A percentile compares a stretch with the other conserved stretches of the same genome.
Evolutionary conservation across 2,888 invertebrate genomes (phyloP).

Genomic region (Sinopyrophorus schimmeli): DNA sequence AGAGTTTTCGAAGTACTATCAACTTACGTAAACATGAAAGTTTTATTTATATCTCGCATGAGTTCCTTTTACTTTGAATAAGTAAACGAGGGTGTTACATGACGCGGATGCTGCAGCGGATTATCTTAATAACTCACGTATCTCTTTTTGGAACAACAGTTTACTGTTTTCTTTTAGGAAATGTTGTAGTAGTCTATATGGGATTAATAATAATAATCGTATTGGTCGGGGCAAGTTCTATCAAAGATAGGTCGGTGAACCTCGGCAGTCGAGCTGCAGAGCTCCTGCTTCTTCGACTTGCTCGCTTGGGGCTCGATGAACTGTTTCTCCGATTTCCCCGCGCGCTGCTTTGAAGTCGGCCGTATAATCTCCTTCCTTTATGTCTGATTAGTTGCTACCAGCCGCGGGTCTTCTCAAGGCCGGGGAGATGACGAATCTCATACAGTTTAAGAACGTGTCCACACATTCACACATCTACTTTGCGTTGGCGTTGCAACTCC

Average conservation of each 20-base stretch:
- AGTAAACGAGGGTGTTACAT: slow-evolving; percentile 12
- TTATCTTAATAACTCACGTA: slow-evolving; percentile 2
- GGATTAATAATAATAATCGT: slow-evolving; percentile 21
- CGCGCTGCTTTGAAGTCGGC: background rate
- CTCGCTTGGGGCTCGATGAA: no score
- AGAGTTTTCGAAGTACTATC: slow-evolving; percentile 15
- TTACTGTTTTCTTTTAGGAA: slow-evolving; percentile 30
- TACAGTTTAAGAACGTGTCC: slow-evolving; percentile 4
- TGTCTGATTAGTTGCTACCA: slow-evolving; percentile 8
- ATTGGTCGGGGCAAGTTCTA: slow-evolving; percentile 33
- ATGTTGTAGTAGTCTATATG: slow-evolving; percentile 32
- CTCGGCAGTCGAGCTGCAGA: slow-evolving; percentile 7
- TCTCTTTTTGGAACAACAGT: slow-evolving; percentile 7
- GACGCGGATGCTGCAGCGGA: slow-evolving; percentile 17
- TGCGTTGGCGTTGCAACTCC: no score
- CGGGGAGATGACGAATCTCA: slow-evolving; percentile 16
- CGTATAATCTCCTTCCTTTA: slow-evolving; percentile 9
- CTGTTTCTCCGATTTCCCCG: background rate
- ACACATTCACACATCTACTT: no score
- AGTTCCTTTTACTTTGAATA: slow-evolving; percentile 5
- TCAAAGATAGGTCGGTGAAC: slow-evolving; percentile 34
- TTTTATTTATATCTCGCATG: slow-evolving; percentile 15
- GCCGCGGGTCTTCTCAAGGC: slow-evolving; percentile 8
- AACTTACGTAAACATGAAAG: slow-evolving; percentile 3
- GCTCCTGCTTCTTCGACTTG: background rate